Conservation (phyloP, 2,888 invertebrate genomes). For the Neocrepidodera transversa region DNA sequence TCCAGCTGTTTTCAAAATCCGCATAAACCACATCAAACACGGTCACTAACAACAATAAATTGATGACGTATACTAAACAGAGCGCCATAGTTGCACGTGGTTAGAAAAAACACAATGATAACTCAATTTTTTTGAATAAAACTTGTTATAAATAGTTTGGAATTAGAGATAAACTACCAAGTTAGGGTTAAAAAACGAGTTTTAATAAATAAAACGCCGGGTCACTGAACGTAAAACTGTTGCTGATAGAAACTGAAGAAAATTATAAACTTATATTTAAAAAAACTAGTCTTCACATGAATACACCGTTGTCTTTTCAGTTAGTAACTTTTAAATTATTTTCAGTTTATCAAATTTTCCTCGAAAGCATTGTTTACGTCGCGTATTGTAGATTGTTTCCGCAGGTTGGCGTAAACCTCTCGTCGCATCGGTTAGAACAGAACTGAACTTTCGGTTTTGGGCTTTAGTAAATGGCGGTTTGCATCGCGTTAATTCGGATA, state of each 20-base stretch:
- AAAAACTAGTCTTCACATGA: conserved; percentile 17
- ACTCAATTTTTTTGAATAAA: conserved; percentile 23
- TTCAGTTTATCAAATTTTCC: conserved; percentile 9
- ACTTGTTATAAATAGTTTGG: conserved; percentile 5
- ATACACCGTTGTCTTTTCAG: not conserved
- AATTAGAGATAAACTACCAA: not conserved
- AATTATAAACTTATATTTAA: conserved; percentile 11
- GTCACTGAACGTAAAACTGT: conserved; percentile 22
- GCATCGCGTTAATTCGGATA: conserved; percentile 30
- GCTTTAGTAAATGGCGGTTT: conserved; percentile 47
- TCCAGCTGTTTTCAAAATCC: conserved; percentile 70
- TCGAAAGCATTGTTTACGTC: conserved; percentile 48
- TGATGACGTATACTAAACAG: conserved; percentile 35
- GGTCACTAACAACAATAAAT: conserved; percentile 47
- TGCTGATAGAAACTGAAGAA: conserved; percentile 10
- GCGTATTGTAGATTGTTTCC: conserved; percentile 22
- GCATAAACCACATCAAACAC: conserved; percentile 53
- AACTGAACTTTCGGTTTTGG: conserved; percentile 44
- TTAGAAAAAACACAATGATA: conserved; percentile 30
- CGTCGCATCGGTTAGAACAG: conserved; percentile 40
- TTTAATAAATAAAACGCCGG: conserved; percentile 8
- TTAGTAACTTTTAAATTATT: not conserved
- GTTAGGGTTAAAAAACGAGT: not conserved
- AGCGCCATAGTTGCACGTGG: conserved; percentile 48
- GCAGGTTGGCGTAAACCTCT: conserved; percentile 24